These are phyloP conservation scores for Sminthurinus aureus DNA, from an alignment of 2,888 invertebrate species.

Conservation along the genomic window DNA sequence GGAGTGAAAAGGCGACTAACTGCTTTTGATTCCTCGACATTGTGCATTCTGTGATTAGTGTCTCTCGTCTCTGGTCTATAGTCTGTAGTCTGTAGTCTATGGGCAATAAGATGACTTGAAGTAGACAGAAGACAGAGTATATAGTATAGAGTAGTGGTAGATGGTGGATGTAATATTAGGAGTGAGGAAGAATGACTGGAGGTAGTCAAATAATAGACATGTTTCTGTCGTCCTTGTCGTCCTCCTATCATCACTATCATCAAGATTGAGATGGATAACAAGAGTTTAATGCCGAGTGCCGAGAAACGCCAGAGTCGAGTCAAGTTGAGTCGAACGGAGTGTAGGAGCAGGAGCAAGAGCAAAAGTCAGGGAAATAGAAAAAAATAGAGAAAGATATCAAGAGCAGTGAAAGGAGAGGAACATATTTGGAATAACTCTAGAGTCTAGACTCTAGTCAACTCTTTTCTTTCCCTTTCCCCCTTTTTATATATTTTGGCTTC, in stretches of 20 bases:
- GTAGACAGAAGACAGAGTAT: too few relatives aligned
- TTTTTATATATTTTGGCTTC: neutral
- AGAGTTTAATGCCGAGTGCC: slow-evolving; percentile 28
- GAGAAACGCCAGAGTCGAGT: neutral
- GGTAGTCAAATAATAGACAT: slow-evolving; percentile 36
- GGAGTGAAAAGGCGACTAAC: neutral
- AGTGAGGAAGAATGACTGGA: neutral
- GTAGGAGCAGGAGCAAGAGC: neutral
- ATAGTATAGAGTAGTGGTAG: too few relatives aligned
- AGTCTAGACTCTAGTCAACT: neutral
- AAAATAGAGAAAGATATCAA: too few relatives aligned
- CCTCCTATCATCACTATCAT: slow-evolving; percentile 10
- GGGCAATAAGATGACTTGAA: too few relatives aligned
- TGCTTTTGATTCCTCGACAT: neutral
- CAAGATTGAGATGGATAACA: slow-evolving; percentile 36
- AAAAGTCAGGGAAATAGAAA: too few relatives aligned
- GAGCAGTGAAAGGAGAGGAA: neutral
- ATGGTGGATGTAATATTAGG: too few relatives aligned
- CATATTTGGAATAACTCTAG: slow-evolving; percentile 18
- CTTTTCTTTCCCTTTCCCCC: slow-evolving; percentile 4
- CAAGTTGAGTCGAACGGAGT: neutral
- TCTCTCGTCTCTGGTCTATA: neutral
- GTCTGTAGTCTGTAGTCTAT: too few relatives aligned
- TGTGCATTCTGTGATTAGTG: too few relatives aligned
- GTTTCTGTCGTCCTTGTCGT: slow-evolving; percentile 10